These are phyloP conservation scores for Tetanocera ferruginea DNA, from an alignment of 2,888 invertebrate species.

Conservation along the genomic window DNA sequence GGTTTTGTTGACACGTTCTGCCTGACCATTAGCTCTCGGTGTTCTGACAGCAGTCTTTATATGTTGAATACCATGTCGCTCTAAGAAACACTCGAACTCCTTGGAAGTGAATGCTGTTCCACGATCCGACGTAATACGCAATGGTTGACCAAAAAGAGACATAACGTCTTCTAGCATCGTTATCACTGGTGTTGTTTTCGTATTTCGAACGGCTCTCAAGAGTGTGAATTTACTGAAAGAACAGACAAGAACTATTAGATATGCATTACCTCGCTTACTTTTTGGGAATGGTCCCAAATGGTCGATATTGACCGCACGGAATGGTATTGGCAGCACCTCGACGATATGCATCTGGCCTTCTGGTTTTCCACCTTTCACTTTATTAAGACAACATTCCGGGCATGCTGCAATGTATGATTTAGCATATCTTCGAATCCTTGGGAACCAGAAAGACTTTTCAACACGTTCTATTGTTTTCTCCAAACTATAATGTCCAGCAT, in stretches of 20 bases:
- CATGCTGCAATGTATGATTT: slow-evolving; percentile 48
- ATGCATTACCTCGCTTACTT: slow-evolving; percentile 44
- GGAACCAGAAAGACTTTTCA: slow-evolving; percentile 48
- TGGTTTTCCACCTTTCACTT: slow-evolving; percentile 41
- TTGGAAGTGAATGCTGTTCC: slow-evolving; percentile 39
- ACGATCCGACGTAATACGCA: slow-evolving; percentile 32
- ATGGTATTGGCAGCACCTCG: slow-evolving; percentile 45
- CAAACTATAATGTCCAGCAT: slow-evolving; percentile 46
- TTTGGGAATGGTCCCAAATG: slow-evolving; percentile 47
- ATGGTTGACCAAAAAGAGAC: slow-evolving; percentile 20
- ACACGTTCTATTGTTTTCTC: slow-evolving; percentile 49
- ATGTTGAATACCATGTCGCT: slow-evolving; percentile 30
- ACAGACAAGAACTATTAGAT: slow-evolving; percentile 42
- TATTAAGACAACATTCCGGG: too few species aligned
- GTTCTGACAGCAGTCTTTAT: slow-evolving; percentile 38
- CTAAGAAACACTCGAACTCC: slow-evolving; percentile 26
- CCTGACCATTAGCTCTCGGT: slow-evolving; percentile 29
- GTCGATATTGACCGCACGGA: slow-evolving; percentile 45
- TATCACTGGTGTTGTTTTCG: neutral
- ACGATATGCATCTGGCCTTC: slow-evolving; percentile 45
- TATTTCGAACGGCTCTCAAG: slow-evolving; percentile 36
- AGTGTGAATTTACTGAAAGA: slow-evolving; percentile 47
- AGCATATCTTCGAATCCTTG: slow-evolving; percentile 46
- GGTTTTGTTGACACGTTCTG: slow-evolving; percentile 26
- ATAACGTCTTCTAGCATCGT: slow-evolving; percentile 16